These are phyloP conservation scores for Platyscapa corneri DNA, from an alignment of 1,140 invertebrate genomes.

Conservation along the genomic window DNA sequence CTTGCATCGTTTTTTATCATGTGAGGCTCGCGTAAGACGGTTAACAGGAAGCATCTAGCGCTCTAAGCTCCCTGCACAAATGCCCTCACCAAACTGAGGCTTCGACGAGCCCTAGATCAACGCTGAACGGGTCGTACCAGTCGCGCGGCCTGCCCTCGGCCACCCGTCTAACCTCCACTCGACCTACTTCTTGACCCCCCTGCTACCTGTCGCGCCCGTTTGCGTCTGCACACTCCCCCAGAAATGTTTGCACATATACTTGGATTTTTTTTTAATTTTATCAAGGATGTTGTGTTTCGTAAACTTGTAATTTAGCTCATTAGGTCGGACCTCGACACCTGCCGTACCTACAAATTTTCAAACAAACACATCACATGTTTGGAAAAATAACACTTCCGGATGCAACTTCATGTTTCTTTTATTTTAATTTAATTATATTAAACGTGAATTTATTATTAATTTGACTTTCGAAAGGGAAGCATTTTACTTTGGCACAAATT, in stretches of 20 bases:
- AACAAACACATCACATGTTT: background rate
- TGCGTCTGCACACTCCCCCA: background rate
- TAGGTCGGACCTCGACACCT: background rate
- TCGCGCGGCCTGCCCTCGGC: background rate
- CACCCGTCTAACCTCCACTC: background rate
- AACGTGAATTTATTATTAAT: no score
- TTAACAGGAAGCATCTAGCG: background rate
- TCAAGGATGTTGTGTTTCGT: background rate
- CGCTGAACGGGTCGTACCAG: background rate
- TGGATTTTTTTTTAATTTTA: background rate
- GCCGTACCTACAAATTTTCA: background rate
- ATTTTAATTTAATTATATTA: no score
- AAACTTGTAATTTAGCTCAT: slow-evolving; percentile 20
- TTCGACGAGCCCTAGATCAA: no score
- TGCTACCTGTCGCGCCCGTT: background rate
- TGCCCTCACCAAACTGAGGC: background rate
- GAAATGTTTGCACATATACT: no score
- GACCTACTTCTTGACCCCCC: slow-evolving; percentile 4
- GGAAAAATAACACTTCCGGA: background rate
- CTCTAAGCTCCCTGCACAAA: background rate
- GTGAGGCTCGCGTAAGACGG: background rate
- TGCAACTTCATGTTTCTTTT: slow-evolving; percentile 11
- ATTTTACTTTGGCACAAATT: no score
- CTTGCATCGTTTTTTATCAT: slow-evolving; percentile 31
- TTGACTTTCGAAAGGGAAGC: no score